phyloP scores from a whole-genome alignment of 1,140 invertebrate species.

The Theocolax elegans region DNA sequence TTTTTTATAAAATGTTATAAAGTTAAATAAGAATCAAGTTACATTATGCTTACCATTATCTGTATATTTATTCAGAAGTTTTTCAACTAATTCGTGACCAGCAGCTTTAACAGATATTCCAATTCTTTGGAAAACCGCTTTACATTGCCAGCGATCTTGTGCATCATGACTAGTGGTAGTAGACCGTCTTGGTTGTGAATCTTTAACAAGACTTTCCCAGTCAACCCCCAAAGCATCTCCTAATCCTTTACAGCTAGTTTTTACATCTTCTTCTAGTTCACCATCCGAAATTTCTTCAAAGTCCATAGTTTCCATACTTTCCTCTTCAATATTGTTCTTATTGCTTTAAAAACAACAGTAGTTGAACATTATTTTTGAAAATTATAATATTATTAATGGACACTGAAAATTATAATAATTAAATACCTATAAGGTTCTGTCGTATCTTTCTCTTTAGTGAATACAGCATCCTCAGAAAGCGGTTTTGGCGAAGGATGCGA shows the following conservation, averaged over 20 bases:
- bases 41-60: slow-evolving; percentile 54
- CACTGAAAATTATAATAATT: too few relatives aligned
- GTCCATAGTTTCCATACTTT: slow-evolving; percentile 80
- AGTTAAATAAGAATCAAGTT: not conserved
- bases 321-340: slow-evolving; percentile 70
- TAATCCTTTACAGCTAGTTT: slow-evolving; percentile 74
- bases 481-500: slow-evolving; percentile 47
- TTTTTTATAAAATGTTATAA: too few relatives aligned
- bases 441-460: slow-evolving; percentile 52
- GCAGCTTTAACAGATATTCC: slow-evolving; percentile 79
- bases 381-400: too few relatives aligned
- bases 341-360: slow-evolving; percentile 30
- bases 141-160: slow-evolving; percentile 81
- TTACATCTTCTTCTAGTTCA: slow-evolving; percentile 82
- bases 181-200: slow-evolving; percentile 72
- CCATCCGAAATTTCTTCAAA: slow-evolving; percentile 92
- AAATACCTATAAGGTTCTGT: slow-evolving; percentile 48
- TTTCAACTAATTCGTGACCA: slow-evolving; percentile 73
- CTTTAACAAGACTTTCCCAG: slow-evolving; percentile 88
- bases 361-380: too few relatives aligned
- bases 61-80: slow-evolving; percentile 70
- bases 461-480: slow-evolving; percentile 46
- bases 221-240: slow-evolving; percentile 91
- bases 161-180: slow-evolving; percentile 65
- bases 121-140: slow-evolving; percentile 76